Evolutionary conservation across 2,888 invertebrate species (phyloP).

Genomic region (Acleris laterana): DNA sequence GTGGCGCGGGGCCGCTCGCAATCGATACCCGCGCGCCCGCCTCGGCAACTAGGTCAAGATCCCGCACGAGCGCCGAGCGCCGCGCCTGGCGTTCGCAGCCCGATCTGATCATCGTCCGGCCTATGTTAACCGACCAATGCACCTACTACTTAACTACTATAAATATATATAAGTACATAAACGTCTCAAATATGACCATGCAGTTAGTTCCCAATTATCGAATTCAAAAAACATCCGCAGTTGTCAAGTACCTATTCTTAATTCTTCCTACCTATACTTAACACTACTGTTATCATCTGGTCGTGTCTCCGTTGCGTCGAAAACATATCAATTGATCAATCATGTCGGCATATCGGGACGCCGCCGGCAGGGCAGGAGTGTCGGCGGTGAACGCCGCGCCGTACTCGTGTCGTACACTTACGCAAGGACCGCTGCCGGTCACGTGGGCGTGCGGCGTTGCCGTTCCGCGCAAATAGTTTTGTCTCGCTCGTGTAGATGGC

Average conservation of each 20-base stretch:
- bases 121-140: no score
- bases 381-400: slow-evolving; percentile 52
- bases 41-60: slow-evolving; percentile 81
- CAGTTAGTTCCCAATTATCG: no score
- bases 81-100: slow-evolving; percentile 49
- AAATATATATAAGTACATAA: no score
- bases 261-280: no score
- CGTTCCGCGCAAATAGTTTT: slow-evolving; percentile 59
- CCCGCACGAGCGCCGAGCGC: slow-evolving; percentile 73
- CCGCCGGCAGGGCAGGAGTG: slow-evolving; percentile 52
- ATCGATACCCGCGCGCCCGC: slow-evolving; percentile 74
- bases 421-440: slow-evolving; percentile 79
- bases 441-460: slow-evolving; percentile 80
- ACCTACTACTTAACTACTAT: no score
- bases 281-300: background rate
- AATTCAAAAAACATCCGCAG: no score
- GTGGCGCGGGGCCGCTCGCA: slow-evolving; percentile 71
- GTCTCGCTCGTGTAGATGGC: slow-evolving; percentile 69
- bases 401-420: slow-evolving; percentile 77
- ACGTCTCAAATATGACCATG: no score
- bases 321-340: slow-evolving; percentile 49
- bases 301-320: background rate
- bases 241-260: no score
- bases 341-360: slow-evolving; percentile 53
- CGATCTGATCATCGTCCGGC: slow-evolving; percentile 13